phyloP scores from a whole-genome alignment of 1,140 invertebrate species.

The Macrobrachium rosenbergii region DNA sequence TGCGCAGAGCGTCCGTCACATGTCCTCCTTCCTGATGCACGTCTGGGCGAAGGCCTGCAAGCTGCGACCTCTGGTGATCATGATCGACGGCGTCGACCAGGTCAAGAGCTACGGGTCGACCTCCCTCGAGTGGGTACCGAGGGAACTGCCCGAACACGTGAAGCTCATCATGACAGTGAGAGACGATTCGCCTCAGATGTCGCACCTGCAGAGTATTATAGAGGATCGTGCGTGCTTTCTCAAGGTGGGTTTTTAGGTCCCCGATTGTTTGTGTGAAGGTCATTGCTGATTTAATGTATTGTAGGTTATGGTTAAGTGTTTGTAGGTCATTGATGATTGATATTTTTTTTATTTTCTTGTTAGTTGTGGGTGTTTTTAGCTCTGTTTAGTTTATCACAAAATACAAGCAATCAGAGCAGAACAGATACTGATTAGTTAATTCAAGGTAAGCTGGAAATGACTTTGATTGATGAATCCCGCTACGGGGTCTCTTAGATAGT shows the following conservation, averaged over 20 bases:
- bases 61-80: slow-evolving; percentile 76
- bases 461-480: too few species aligned
- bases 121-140: slow-evolving; percentile 78
- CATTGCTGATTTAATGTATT: too few species aligned
- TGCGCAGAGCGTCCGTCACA: slow-evolving; percentile 71
- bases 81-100: slow-evolving; percentile 82
- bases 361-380: too few species aligned
- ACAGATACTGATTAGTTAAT: too few species aligned
- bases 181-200: slow-evolving; percentile 73
- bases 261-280: background rate
- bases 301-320: background rate
- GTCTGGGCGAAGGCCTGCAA: slow-evolving; percentile 74
- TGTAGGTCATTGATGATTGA: background rate
- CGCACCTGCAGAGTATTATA: slow-evolving; percentile 71
- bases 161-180: slow-evolving; percentile 81
- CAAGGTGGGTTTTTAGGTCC: slow-evolving; percentile 54
- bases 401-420: too few species aligned
- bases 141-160: slow-evolving; percentile 77
- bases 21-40: slow-evolving; percentile 67
- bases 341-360: too few species aligned
- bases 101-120: slow-evolving; percentile 69
- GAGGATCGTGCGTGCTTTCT: slow-evolving; percentile 64
- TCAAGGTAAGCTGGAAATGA: too few species aligned
- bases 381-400: too few species aligned
- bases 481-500: too few species aligned